Percentiles rank a stretch among this genome's conserved stretches.
Conservation (phyloP, 2,113 vertebrate species). For the Aphyosemion australe region DNA sequence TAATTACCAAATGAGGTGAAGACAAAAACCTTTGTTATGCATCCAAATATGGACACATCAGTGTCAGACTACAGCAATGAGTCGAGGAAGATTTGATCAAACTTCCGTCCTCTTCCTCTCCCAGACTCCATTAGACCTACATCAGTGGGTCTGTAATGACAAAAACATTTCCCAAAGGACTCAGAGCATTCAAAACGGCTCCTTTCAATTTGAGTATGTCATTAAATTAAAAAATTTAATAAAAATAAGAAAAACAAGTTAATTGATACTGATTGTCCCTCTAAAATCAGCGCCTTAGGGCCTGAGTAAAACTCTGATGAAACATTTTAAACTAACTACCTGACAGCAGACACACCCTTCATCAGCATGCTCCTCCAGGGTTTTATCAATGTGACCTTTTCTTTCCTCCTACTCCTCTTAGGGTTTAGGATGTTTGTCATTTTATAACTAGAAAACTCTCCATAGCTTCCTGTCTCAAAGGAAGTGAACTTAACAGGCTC, state of each 20-base stretch:
- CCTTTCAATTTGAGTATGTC: conserved; percentile 68
- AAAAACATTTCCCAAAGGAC: conserved; percentile 59
- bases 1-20: no score
- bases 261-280: conserved; percentile 83
- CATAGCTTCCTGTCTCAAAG: conserved; percentile 2
- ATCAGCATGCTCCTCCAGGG: conserved; percentile 19
- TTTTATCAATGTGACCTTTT: conserved; percentile 44
- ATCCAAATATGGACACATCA: conserved; percentile 1
- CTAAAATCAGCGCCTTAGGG: conserved; percentile 74
- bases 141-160: conserved; percentile 49
- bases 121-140: conserved; percentile 56
- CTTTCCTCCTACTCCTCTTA: conserved; percentile 2
- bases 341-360: conserved; percentile 48
- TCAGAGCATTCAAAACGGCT: conserved; percentile 19
- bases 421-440: neutral
- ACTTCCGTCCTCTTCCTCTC: conserved; percentile 8
- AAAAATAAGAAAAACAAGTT: conserved; percentile 77
- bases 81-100: conserved; percentile 39
- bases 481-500: no score
- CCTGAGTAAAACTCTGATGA: conserved; percentile 64
- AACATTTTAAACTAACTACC: conserved; percentile 80
- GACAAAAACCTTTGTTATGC: no score
- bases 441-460: neutral
- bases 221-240: conserved; percentile 81
- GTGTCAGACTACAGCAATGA: conserved; percentile 8